Percentiles rank a stretch among this genome's conserved stretches.
phyloP scores from a whole-genome alignment of 1,140 invertebrate species.

The Leptestheria dahalacensis region DNA sequence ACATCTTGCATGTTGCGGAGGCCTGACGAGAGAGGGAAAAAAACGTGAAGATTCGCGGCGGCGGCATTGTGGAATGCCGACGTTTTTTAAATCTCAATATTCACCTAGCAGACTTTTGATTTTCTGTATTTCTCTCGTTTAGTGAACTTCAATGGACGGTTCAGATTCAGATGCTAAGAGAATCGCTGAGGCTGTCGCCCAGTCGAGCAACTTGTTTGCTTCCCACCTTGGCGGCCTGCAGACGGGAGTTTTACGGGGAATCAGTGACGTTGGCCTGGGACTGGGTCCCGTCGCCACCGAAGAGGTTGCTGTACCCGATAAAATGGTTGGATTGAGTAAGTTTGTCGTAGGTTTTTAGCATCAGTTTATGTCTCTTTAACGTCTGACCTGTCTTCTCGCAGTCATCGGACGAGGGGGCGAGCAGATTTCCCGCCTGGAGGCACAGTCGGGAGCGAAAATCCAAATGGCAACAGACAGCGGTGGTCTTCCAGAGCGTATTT shows the following conservation, averaged over 20 bases:
- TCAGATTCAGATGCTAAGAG: constrained; percentile 35
- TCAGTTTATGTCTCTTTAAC: background rate
- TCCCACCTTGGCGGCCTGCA: constrained; percentile 17
- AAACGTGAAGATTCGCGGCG: no score
- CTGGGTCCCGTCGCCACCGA: constrained; percentile 54
- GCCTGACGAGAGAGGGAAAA: no score
- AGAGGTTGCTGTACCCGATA: constrained; percentile 78
- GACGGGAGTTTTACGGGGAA: background rate
- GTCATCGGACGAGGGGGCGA: constrained; percentile 90
- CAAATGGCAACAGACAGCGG: constrained; percentile 86
- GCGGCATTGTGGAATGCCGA: background rate
- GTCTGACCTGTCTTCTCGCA: constrained; percentile 30
- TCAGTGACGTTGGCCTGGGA: constrained; percentile 16
- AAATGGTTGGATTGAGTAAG: constrained; percentile 83
- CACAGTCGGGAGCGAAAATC: constrained; percentile 91
- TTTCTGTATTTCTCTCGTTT: background rate
- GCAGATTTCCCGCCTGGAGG: constrained; percentile 85
- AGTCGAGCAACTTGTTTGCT: constrained; percentile 16
- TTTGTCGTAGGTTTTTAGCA: constrained; percentile 25
- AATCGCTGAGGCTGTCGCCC: constrained; percentile 25
- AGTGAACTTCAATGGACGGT: background rate
- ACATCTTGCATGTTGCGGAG: no score
- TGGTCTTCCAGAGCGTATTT: constrained; percentile 66
- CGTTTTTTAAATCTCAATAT: no score
- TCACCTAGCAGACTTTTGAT: no score